These are phyloP conservation scores for Hyposoter didymator DNA, from an alignment of 2,888 invertebrate genomes.

Conservation along the genomic window DNA sequence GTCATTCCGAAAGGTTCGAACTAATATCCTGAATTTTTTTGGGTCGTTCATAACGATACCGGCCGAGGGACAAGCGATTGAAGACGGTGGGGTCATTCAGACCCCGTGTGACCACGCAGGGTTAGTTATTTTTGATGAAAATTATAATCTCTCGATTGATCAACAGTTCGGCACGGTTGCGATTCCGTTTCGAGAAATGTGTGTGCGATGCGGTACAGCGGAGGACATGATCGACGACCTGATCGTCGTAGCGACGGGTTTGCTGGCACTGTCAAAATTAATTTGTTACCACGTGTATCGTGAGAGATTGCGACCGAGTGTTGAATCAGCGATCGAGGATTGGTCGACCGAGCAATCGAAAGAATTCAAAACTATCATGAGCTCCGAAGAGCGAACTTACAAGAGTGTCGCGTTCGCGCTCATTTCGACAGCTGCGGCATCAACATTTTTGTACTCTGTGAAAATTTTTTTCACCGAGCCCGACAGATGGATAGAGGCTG, in stretches of 20 bases:
- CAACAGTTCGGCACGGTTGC: conserved; percentile 64
- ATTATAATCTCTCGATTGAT: neutral
- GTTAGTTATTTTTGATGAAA: too few relatives aligned
- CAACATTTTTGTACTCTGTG: conserved; percentile 64
- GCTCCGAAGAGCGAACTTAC: conserved; percentile 65
- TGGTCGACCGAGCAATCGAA: conserved; percentile 68
- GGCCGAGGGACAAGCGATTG: too few relatives aligned
- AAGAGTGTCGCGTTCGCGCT: conserved; percentile 61
- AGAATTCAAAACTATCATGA: conserved; percentile 66
- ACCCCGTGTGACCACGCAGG: too few relatives aligned
- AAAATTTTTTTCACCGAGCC: conserved; percentile 66
- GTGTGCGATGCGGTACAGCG: conserved; percentile 71
- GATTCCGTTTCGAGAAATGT: conserved; percentile 68
- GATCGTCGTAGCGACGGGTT: conserved; percentile 68
- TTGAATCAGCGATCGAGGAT: conserved; percentile 71
- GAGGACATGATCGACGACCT: conserved; percentile 73
- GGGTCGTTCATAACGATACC: too few relatives aligned
- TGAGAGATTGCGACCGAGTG: conserved; percentile 66
- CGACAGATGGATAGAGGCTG: conserved; percentile 61
- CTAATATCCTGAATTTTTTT: too few relatives aligned
- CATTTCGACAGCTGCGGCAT: conserved; percentile 60
- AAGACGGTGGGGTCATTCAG: too few relatives aligned
- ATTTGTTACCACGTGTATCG: conserved; percentile 70
- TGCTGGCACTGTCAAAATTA: conserved; percentile 72
- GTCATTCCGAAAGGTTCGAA: too few relatives aligned